A percentile compares a stretch with the other conserved stretches of the same genome.
Evolutionary conservation across 2,113 vertebrate genomes (phyloP).

Genomic region (Lepidothrix coronata): DNA sequence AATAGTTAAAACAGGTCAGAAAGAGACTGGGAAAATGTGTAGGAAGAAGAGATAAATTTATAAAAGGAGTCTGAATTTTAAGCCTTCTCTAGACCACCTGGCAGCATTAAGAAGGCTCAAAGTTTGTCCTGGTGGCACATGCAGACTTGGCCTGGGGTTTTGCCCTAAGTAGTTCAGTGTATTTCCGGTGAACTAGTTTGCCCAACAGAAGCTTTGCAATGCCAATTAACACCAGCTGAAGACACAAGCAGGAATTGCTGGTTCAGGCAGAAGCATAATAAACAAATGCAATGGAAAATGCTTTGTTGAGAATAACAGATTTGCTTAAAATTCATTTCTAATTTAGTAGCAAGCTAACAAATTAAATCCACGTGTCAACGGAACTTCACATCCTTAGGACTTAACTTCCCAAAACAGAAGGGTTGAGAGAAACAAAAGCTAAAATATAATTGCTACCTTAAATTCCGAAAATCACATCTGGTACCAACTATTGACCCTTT

Average conservation of each 20-base stretch:
- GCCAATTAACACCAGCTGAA: not conserved
- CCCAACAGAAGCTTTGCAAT: not conserved
- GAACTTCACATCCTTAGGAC: not conserved
- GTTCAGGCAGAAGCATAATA: not conserved
- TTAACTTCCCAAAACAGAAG: not conserved
- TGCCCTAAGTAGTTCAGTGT: not conserved
- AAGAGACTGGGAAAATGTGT: not conserved
- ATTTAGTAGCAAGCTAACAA: not conserved
- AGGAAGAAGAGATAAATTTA: not conserved
- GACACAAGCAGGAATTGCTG: not conserved
- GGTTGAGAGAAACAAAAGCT: not conserved
- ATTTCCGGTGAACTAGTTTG: not conserved
- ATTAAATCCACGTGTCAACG: not conserved
- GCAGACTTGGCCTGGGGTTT: not conserved
- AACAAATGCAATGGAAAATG: not conserved
- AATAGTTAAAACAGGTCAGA: not conserved
- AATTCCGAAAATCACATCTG: constrained; percentile 56
- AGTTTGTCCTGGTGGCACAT: not conserved
- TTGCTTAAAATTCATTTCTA: not conserved
- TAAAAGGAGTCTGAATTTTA: not conserved
- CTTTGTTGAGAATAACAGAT: not conserved
- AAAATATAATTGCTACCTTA: not conserved
- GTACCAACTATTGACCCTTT: not conserved
- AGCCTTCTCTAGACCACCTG: not conserved
- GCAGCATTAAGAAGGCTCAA: not conserved